These are phyloP conservation scores for Lophochroa leadbeateri DNA, from an alignment of 2,113 vertebrate species.

Conservation along the genomic window DNA sequence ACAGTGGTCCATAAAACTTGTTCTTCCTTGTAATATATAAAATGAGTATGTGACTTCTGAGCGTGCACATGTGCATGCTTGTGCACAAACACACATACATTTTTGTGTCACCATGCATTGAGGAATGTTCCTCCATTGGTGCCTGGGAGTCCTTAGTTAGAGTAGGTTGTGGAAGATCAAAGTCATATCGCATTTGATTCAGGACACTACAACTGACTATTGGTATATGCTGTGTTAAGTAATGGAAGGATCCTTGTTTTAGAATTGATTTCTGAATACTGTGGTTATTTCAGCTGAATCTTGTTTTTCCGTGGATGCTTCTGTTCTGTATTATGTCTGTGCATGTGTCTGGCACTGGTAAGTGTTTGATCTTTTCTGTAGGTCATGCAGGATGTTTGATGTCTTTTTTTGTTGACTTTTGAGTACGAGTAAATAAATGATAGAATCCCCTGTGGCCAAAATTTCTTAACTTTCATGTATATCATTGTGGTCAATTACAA, in stretches of 20 bases:
- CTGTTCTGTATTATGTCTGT: constrained; percentile 51
- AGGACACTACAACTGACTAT: neutral
- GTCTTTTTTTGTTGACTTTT: constrained; percentile 27
- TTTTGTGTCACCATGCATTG: fast-evolving
- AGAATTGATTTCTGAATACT: neutral
- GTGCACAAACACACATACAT: fast-evolving
- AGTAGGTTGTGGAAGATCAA: neutral
- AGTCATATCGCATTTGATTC: fast-evolving
- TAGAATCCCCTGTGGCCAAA: constrained; percentile 28
- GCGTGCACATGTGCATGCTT: neutral
- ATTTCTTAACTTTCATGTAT: constrained; percentile 36
- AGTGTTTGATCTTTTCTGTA: constrained; percentile 60
- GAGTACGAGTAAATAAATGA: constrained; percentile 40
- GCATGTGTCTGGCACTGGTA: constrained; percentile 35
- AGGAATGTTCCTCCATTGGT: neutral
- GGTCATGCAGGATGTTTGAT: constrained; percentile 53
- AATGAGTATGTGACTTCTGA: neutral
- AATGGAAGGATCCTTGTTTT: neutral
- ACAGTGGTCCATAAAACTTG: neutral
- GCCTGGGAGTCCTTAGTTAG: neutral
- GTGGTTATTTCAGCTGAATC: constrained; percentile 20
- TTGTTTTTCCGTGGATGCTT: constrained; percentile 14
- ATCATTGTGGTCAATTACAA: constrained; percentile 43
- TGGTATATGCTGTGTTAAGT: neutral
- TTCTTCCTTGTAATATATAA: neutral